Percentiles rank a stretch among this genome's conserved stretches.
phyloP scores from a whole-genome alignment of 2,797 vertebrate genomes.

The Leptoclinus maculatus region DNA sequence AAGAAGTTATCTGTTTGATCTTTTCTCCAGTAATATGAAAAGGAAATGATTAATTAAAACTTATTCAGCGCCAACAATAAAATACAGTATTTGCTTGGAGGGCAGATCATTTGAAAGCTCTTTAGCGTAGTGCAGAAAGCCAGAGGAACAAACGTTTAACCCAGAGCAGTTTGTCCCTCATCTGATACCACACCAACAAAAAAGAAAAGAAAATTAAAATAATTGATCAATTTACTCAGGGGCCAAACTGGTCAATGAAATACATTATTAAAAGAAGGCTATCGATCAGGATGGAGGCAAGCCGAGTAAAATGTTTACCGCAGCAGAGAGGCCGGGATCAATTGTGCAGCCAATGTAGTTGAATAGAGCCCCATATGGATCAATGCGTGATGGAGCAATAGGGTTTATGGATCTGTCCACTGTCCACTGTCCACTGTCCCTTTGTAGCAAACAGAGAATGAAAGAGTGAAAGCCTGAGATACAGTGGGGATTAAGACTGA shows the following conservation, averaged over 20 bases:
- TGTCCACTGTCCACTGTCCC: slow-evolving; percentile 67
- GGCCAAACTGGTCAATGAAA: slow-evolving; percentile 86
- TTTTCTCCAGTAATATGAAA: slow-evolving; percentile 4
- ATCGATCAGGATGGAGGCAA: slow-evolving; percentile 82
- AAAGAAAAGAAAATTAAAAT: slow-evolving; percentile 81
- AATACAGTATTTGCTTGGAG: slow-evolving; percentile 1
- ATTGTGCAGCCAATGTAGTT: slow-evolving; percentile 77
- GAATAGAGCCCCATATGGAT: slow-evolving; percentile 80
- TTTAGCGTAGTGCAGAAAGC: background rate
- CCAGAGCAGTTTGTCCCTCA: slow-evolving; percentile 58
- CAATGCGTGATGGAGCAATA: slow-evolving; percentile 79
- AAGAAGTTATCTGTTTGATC: slow-evolving; percentile 3
- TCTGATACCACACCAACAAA: slow-evolving; percentile 65
- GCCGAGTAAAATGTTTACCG: slow-evolving; percentile 85
- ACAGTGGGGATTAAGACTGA: slow-evolving; percentile 45
- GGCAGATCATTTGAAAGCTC: slow-evolving; percentile 27
- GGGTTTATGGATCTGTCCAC: slow-evolving; percentile 74
- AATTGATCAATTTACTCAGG: slow-evolving; percentile 87
- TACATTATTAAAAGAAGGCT: slow-evolving; percentile 88
- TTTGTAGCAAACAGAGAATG: slow-evolving; percentile 64
- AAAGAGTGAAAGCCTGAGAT: slow-evolving; percentile 55
- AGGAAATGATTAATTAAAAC: slow-evolving; percentile 5
- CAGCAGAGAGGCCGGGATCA: slow-evolving; percentile 81
- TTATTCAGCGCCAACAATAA: background rate
- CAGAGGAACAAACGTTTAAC: slow-evolving; percentile 55